These are phyloP conservation scores for Gadopsis marmoratus DNA, from an alignment of 2,797 vertebrate species.

Conservation along the genomic window DNA sequence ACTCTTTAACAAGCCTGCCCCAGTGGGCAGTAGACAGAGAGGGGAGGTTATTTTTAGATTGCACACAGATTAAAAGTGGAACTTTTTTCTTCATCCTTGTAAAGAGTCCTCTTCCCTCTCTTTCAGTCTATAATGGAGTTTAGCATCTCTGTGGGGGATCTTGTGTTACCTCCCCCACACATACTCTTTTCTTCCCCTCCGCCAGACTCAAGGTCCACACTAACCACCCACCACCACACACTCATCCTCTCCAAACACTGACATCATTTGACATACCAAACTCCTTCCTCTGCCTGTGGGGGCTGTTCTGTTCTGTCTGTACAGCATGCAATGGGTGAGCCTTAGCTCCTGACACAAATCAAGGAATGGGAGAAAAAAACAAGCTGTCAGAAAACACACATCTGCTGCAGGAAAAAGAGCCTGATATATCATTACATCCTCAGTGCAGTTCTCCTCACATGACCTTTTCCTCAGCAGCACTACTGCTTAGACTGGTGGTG, in stretches of 20 bases:
- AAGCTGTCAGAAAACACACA: conserved; percentile 73
- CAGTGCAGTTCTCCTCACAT: conserved; percentile 66
- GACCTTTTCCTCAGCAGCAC: conserved; percentile 64
- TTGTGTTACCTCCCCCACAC: conserved; percentile 73
- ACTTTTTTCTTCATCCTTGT: conserved; percentile 80
- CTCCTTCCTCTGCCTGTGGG: conserved; percentile 76
- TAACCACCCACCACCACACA: conserved; percentile 53
- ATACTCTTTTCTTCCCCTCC: conserved; percentile 60
- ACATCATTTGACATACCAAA: conserved; percentile 78
- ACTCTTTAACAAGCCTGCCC: conserved; percentile 83
- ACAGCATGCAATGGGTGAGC: conserved; percentile 64
- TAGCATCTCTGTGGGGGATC: conserved; percentile 82
- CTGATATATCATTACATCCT: conserved; percentile 72
- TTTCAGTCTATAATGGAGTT: conserved; percentile 75
- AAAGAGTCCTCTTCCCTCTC: conserved; percentile 73
- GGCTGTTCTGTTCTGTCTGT: conserved; percentile 66
- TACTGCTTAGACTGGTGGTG: conserved; percentile 22
- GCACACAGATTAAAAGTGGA: conserved; percentile 81
- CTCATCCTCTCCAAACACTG: conserved; percentile 81
- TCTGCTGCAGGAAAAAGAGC: conserved; percentile 70
- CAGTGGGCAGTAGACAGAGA: conserved; percentile 79
- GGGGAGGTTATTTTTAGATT: conserved; percentile 83
- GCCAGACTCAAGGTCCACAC: conserved; percentile 58
- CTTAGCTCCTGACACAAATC: conserved; percentile 68
- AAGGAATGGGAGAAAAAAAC: conserved; percentile 62